Evolutionary conservation across 2,113 vertebrate genomes (phyloP).

Genomic region (Rhodinocichla rosea): DNA sequence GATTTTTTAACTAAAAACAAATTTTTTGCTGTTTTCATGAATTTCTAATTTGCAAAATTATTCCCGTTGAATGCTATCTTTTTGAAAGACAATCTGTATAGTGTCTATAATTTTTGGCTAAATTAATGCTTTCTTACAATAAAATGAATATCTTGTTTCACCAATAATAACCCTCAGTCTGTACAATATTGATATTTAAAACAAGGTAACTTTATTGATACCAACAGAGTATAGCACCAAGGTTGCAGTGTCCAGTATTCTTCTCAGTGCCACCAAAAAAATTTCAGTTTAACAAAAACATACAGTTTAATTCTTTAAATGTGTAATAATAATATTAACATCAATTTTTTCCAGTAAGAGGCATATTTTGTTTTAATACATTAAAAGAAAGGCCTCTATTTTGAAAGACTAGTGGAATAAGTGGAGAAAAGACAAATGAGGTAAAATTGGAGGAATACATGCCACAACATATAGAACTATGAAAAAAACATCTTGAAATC

Average conservation of each 20-base stretch:
- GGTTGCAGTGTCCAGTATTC: background rate
- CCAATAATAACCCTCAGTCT: background rate
- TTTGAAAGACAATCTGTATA: background rate
- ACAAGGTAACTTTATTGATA: background rate
- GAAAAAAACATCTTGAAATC: background rate
- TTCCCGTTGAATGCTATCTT: background rate
- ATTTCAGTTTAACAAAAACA: background rate
- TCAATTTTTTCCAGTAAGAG: background rate
- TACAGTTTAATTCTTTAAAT: background rate
- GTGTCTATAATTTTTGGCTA: background rate
- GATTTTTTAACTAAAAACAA: background rate
- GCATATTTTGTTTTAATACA: background rate
- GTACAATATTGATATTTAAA: background rate
- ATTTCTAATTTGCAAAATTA: background rate
- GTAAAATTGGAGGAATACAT: background rate
- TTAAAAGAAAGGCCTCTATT: background rate
- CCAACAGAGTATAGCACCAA: background rate
- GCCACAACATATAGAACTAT: background rate
- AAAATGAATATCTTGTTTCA: background rate
- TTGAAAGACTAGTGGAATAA: background rate
- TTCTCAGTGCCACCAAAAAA: background rate
- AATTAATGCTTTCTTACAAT: constrained; percentile 27
- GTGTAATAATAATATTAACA: background rate
- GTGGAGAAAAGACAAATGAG: background rate
- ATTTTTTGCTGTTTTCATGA: background rate